phyloP scores from a whole-genome alignment of 1,140 invertebrate species.

The Brachionus plicatilis region DNA sequence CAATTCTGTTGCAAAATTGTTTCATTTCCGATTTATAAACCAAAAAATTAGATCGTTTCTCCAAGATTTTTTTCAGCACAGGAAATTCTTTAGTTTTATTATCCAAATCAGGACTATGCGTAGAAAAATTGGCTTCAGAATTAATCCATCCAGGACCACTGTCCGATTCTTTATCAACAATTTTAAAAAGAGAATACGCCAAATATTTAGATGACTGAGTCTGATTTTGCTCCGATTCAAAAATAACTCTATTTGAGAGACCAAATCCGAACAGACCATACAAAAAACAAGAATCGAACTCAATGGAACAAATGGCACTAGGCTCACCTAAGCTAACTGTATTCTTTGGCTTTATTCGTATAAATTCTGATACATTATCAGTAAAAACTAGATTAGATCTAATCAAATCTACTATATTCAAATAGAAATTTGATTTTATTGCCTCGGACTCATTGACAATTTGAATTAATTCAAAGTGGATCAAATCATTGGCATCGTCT shows the following conservation, averaged over 20 bases:
- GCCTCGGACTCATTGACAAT: neutral
- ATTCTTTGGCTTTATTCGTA: neutral
- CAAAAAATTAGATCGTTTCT: neutral
- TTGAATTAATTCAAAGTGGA: neutral
- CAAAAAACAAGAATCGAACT: neutral
- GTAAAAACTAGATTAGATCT: neutral
- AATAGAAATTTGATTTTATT: neutral
- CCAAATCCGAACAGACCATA: constrained; percentile 5
- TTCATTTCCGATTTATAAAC: neutral
- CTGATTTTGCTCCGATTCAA: neutral
- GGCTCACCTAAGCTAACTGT: neutral
- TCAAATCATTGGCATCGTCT: neutral
- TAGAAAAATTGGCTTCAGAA: neutral
- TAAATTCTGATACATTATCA: neutral
- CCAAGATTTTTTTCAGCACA: neutral
- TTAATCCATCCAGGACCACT: neutral
- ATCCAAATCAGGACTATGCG: neutral
- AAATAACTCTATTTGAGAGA: neutral
- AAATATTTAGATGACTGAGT: neutral
- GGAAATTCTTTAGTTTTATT: neutral
- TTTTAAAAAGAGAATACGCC: neutral
- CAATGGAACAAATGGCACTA: neutral
- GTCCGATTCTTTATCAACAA: neutral
- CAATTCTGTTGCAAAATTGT: neutral
- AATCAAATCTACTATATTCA: neutral